A percentile compares a stretch with the other conserved stretches of the same genome.
phyloP scores from a whole-genome alignment of 2,113 vertebrate species.

The Chaetops frenatus region DNA sequence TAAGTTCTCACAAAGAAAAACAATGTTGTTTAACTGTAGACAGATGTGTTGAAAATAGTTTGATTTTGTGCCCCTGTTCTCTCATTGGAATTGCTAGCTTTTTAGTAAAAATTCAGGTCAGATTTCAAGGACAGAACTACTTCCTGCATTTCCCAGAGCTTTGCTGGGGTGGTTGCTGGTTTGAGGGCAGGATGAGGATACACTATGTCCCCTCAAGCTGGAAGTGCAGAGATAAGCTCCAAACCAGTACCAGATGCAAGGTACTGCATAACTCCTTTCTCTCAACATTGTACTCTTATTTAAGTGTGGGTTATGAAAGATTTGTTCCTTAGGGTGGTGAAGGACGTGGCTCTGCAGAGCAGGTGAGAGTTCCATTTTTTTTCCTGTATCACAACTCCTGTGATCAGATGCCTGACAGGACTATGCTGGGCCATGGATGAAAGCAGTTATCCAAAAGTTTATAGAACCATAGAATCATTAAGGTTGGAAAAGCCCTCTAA shows the following conservation, averaged over 20 bases:
- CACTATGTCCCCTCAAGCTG: neutral
- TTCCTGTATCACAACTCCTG: neutral
- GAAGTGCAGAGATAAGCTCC: neutral
- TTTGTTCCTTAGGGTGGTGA: neutral
- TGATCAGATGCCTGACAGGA: neutral
- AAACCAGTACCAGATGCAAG: neutral
- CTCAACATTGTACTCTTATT: neutral
- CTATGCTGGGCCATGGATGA: rapidly evolving
- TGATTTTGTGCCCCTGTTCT: neutral
- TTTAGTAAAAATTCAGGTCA: neutral
- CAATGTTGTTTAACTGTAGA: neutral
- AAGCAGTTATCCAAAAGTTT: neutral
- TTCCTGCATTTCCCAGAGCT: neutral
- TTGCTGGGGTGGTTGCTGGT: neutral
- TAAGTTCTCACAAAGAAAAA: slow-evolving; percentile 26
- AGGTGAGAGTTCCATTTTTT: neutral
- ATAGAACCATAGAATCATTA: neutral
- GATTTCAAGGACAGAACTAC: neutral
- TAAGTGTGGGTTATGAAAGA: neutral
- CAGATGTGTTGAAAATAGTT: slow-evolving; percentile 2
- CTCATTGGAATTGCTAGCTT: neutral
- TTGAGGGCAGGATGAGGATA: neutral
- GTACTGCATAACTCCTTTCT: neutral
- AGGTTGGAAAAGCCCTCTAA: neutral
- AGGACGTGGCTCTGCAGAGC: neutral